Percentiles rank a stretch among this genome's conserved stretches.
Conservation (phyloP, 2,797 vertebrate genomes). For the Mus minutoides region DNA sequence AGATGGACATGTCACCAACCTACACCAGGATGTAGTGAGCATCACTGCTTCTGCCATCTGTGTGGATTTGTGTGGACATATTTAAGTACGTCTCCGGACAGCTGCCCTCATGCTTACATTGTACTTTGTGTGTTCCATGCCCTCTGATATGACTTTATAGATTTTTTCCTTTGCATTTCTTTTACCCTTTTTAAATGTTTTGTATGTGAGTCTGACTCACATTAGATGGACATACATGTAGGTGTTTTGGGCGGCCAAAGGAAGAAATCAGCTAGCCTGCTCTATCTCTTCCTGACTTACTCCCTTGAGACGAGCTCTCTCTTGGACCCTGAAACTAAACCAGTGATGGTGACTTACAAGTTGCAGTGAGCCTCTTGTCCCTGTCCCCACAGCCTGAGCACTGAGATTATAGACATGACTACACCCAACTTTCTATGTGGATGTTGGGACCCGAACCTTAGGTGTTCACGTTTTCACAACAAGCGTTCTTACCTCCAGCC, state of each 20-base stretch:
- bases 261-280: neutral
- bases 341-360: no score
- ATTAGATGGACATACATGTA: no score
- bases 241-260: no score
- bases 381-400: neutral
- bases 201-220: neutral
- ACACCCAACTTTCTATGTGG: neutral
- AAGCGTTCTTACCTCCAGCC: neutral
- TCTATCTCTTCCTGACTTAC: neutral
- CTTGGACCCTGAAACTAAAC: neutral
- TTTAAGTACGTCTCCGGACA: neutral
- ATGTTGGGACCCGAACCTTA: neutral
- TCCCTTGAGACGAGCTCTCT: neutral
- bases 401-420: neutral
- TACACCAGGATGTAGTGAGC: fast-evolving
- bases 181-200: neutral
- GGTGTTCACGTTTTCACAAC: neutral
- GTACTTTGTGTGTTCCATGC: neutral
- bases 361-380: neutral
- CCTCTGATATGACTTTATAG: neutral
- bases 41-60: neutral
- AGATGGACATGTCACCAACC: neutral
- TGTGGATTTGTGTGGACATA: no score
- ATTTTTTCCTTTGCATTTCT: neutral
- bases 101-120: neutral